Percentiles rank a stretch among this genome's conserved stretches.
phyloP scores from a whole-genome alignment of 2,113 vertebrate species.

The Corythoichthys intestinalis region DNA sequence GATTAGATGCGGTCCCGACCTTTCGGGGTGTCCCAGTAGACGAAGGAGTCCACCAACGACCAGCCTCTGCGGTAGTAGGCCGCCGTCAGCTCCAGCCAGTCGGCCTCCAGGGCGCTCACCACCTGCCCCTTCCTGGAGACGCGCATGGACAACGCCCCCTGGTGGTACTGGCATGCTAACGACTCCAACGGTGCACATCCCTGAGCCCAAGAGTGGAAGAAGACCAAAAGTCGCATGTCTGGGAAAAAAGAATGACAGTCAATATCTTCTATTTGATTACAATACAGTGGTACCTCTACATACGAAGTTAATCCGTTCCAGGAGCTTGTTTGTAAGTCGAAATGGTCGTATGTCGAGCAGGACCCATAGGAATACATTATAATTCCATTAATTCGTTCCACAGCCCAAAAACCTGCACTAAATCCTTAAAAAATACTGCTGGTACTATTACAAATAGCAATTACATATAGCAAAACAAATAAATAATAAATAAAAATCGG shows the following conservation, averaged over 20 bases:
- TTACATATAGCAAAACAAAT: too few relatives aligned
- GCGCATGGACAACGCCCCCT: slow-evolving; percentile 86
- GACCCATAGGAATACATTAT: too few relatives aligned
- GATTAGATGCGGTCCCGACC: slow-evolving; percentile 63
- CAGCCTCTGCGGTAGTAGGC: slow-evolving; percentile 92
- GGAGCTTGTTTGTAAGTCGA: too few relatives aligned
- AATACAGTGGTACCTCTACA: too few relatives aligned
- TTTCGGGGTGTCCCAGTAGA: slow-evolving; percentile 90
- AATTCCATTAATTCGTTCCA: too few relatives aligned
- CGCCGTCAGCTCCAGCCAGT: slow-evolving; percentile 92
- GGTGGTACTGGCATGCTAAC: slow-evolving; percentile 84
- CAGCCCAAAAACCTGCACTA: too few relatives aligned
- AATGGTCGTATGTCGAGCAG: too few relatives aligned
- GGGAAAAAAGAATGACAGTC: slow-evolving; percentile 9
- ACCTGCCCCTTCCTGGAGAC: slow-evolving; percentile 87
- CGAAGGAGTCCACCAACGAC: slow-evolving; percentile 89
- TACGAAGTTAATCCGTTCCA: too few relatives aligned
- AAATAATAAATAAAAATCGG: too few relatives aligned
- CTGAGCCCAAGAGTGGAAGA: slow-evolving; percentile 82
- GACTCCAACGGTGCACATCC: slow-evolving; percentile 74
- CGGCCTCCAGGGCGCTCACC: slow-evolving; percentile 87
- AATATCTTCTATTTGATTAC: background rate
- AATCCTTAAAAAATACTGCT: too few relatives aligned
- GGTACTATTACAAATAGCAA: too few relatives aligned
- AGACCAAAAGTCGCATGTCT: slow-evolving; percentile 80